Conservation (phyloP, 2,888 invertebrate genomes). For the Stenchaetothrips biformis region DNA sequence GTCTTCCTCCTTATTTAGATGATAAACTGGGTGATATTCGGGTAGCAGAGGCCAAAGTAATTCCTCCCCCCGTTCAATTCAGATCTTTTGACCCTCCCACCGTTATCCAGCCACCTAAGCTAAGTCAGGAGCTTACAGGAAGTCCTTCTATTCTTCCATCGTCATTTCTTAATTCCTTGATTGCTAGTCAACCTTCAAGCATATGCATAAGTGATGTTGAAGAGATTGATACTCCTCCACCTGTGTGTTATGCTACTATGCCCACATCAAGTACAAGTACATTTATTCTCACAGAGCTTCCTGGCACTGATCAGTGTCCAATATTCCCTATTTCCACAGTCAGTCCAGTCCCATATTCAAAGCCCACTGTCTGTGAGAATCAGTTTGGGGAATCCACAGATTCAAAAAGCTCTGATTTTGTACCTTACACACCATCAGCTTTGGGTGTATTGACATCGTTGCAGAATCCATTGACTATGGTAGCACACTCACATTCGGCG, state of each 20-base stretch:
- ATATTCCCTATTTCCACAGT: background rate
- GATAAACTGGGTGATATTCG: no score
- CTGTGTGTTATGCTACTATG: slow-evolving; percentile 50
- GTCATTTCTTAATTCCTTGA: background rate
- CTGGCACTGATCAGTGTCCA: background rate
- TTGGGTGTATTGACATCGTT: background rate
- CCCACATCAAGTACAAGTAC: slow-evolving; percentile 41
- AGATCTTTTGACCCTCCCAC: background rate
- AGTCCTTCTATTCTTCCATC: background rate
- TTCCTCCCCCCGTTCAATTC: background rate
- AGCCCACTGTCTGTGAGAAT: background rate
- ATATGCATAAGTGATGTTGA: background rate
- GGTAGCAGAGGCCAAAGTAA: background rate
- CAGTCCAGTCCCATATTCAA: background rate
- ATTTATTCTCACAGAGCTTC: background rate
- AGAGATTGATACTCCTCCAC: slow-evolving; percentile 44
- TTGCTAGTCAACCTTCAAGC: background rate
- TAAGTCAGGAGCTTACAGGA: background rate
- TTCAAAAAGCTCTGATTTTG: background rate
- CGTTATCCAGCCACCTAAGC: background rate
- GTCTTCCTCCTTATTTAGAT: no score
- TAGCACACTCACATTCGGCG: background rate
- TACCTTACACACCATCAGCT: background rate
- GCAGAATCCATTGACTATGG: background rate
- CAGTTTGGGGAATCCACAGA: background rate